Percentiles rank a stretch among this genome's conserved stretches.
These are phyloP conservation scores for Apodemia hepburni DNA, from an alignment of 2,888 invertebrate species.

Conservation along the genomic window DNA sequence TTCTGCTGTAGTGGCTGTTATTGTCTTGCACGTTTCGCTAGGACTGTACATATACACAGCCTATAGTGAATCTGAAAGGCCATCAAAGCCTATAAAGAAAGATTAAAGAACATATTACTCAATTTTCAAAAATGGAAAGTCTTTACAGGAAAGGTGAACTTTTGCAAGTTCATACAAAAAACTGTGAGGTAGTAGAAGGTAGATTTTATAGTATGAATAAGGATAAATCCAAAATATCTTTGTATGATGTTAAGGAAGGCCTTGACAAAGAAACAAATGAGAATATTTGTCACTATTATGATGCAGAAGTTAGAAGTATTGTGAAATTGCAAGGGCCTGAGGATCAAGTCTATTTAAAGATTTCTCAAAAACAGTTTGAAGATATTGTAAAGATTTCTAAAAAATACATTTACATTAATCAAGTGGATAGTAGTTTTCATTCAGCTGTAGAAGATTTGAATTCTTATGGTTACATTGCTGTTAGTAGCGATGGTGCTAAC, in stretches of 20 bases:
- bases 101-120: slow-evolving; percentile 42
- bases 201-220: slow-evolving; percentile 65
- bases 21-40: slow-evolving; percentile 87
- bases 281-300: slow-evolving; percentile 62
- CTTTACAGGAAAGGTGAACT: slow-evolving; percentile 71
- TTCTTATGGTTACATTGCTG: slow-evolving; percentile 52
- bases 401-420: slow-evolving; percentile 68
- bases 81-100: slow-evolving; percentile 63
- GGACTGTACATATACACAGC: slow-evolving; percentile 90
- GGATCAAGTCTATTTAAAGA: slow-evolving; percentile 54
- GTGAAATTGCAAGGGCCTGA: slow-evolving; percentile 57
- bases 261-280: slow-evolving; percentile 52
- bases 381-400: slow-evolving; percentile 61
- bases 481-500: slow-evolving; percentile 69
- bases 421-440: slow-evolving; percentile 64
- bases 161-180: slow-evolving; percentile 67
- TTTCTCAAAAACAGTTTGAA: slow-evolving; percentile 65
- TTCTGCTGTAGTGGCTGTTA: slow-evolving; percentile 87
- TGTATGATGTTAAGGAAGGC: slow-evolving; percentile 63
- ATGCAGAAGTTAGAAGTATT: slow-evolving; percentile 63
- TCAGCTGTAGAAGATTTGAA: slow-evolving; percentile 61
- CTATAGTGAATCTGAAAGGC: slow-evolving; percentile 80
- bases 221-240: slow-evolving; percentile 67
- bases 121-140: slow-evolving; percentile 57
- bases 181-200: slow-evolving; percentile 64